Evolutionary conservation across 2,797 vertebrate genomes (phyloP).

Genomic region (Lacerta viridis): DNA sequence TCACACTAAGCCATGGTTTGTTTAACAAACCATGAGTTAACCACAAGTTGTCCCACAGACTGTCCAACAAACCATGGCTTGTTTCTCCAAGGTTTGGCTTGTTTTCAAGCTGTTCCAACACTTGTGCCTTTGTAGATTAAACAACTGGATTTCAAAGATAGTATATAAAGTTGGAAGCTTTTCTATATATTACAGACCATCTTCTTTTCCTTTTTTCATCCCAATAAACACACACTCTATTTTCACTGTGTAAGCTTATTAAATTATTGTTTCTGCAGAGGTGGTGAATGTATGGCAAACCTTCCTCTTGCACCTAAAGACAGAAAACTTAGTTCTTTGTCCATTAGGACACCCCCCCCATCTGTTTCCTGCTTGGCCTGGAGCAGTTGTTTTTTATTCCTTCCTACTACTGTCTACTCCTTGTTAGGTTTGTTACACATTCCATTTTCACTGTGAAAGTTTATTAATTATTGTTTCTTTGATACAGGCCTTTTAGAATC

Average conservation of each 20-base stretch:
- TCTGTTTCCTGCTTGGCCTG: no score
- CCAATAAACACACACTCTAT: background rate
- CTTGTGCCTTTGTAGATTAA: background rate
- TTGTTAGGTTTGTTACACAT: background rate
- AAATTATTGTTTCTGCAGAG: background rate
- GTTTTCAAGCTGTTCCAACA: no score
- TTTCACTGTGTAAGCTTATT: background rate
- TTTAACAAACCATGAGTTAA: no score
- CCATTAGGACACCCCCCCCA: no score
- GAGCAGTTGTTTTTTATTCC: no score
- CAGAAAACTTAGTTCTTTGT: no score
- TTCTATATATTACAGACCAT: slow-evolving; percentile 43
- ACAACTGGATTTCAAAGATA: background rate
- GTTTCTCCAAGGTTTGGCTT: background rate
- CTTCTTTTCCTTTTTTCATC: slow-evolving; percentile 29
- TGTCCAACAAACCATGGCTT: no score
- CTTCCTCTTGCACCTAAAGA: no score
- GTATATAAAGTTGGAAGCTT: background rate
- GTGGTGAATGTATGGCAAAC: no score
- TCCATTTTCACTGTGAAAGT: background rate
- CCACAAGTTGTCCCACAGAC: no score
- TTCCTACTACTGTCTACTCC: no score
- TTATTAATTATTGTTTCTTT: slow-evolving; percentile 8
- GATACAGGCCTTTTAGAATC: slow-evolving; percentile 84
- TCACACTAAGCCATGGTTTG: no score